Base-by-base conservation (phyloP, 2,888 invertebrate genomes). In the Drosophila putrida region DNA sequence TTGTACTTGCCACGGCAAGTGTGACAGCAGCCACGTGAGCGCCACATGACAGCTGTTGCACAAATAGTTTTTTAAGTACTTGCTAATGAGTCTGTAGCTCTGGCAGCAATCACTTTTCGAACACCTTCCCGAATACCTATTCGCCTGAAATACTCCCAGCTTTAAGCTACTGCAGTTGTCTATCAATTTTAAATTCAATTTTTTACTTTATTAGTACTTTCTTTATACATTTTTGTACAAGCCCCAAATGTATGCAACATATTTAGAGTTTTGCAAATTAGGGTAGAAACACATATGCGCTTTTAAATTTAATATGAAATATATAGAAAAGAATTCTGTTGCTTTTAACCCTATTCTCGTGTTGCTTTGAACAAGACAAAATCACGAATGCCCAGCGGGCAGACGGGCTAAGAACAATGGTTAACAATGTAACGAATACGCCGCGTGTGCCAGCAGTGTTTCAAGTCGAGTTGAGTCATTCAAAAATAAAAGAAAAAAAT, bases 41-140 rank as follows among this genome's bases (percentile, higher is more conserved):
- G 58, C 57, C 65, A 76, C 68, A 68, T 85, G 86, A 74, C 82
- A 82, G 82, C 86, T 85, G 88, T 82, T 82, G 85, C 85, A 76
- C 71, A 88, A 82, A 88, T 82, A 82, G 82, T 86, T 86, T 82
- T 46, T 86, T 83, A 88, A 83, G 83, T 88, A 80, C 75, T 78
- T 78, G 87, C 88, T 88, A 88, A 88, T 83, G 88, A 83, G 87
- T 82, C 67, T 63, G 59, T 54, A 81, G 54, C 67, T 25, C 35
- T 28, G 54, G 58, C 58, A 6, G 36, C 35, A 51, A 50, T 41
- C 68, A 20, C 28, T 47, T 31, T 11, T 11, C n/a, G 0, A 35
- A 35, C 25, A 8, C 33, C 38, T 47, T 72, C 57, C 28, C 2
- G 10, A 2, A n/a, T 8, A 39, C 46, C n/a, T 4, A 31, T 70